Conservation (phyloP, 1,140 invertebrate genomes). For the Ceratitis capitata region DNA sequence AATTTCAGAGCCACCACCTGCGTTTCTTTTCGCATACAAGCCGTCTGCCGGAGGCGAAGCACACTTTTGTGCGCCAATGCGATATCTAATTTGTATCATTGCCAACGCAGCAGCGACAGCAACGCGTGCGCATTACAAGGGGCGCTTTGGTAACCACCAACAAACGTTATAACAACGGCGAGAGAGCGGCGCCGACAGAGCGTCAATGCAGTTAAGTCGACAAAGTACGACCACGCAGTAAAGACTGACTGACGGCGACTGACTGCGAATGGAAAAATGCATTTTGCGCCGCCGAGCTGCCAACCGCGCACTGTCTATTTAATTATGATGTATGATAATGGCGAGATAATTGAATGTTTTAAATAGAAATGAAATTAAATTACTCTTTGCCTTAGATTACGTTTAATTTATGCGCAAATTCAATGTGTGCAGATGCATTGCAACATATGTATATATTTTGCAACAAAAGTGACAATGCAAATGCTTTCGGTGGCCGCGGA, state of each 20-base stretch:
- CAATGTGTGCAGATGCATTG: neutral
- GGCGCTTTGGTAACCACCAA: neutral
- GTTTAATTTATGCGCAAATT: conserved; percentile 19
- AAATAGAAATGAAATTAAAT: conserved; percentile 34
- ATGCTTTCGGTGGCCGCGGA: neutral
- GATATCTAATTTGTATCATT: neutral
- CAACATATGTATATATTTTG: no score
- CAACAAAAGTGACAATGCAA: neutral
- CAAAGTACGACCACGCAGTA: conserved; percentile 14
- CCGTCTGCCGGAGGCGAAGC: neutral
- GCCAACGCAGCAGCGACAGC: conserved; percentile 3
- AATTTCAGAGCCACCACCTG: neutral
- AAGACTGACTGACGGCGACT: neutral
- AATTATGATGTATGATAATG: conserved; percentile 33
- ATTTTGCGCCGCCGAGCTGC: neutral
- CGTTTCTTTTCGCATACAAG: neutral
- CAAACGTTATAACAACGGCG: no score
- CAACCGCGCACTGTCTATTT: neutral
- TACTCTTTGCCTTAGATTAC: neutral
- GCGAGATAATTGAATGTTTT: conserved; percentile 35
- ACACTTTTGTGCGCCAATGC: neutral
- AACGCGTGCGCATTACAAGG: conserved; percentile 13
- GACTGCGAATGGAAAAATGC: neutral
- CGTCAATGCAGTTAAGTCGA: neutral
- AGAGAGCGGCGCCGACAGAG: neutral